A percentile compares a stretch with the other conserved stretches of the same genome.
Evolutionary conservation across 2,888 invertebrate genomes (phyloP).

Genomic region (Drosophila cyrtoloma): DNA sequence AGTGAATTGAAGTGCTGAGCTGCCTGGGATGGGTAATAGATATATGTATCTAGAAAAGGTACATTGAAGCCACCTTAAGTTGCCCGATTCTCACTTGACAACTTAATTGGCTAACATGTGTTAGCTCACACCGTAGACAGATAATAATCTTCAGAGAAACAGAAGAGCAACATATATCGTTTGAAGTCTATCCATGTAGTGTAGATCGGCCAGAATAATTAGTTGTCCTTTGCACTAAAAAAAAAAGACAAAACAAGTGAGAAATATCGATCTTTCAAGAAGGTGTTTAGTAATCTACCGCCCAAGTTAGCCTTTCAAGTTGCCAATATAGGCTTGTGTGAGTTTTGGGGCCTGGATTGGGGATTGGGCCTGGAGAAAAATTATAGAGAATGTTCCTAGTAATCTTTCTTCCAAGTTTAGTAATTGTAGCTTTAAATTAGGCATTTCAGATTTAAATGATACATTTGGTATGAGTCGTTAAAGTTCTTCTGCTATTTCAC

Average conservation of each 20-base stretch:
- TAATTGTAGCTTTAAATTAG: neutral
- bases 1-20: conserved; percentile 53
- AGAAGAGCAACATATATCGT: neutral
- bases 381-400: neutral
- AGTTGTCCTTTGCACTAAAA: neutral
- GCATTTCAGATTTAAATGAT: neutral
- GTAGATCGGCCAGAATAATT: neutral
- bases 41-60: conserved; percentile 25
- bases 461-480: too few relatives aligned
- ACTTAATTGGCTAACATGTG: conserved; percentile 25
- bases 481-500: neutral
- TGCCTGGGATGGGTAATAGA: conserved; percentile 38
- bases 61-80: neutral
- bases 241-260: neutral
- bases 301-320: neutral
- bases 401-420: too few relatives aligned
- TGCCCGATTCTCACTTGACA: conserved; percentile 23
- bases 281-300: neutral
- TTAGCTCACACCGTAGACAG: neutral
- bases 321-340: neutral
- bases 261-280: neutral
- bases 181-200: neutral
- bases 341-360: too few relatives aligned
- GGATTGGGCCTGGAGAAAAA: too few relatives aligned
- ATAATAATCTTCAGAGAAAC: neutral